These are phyloP conservation scores for Zygothrica quintamaculata DNA, from an alignment of 2,888 invertebrate genomes.

Conservation along the genomic window DNA sequence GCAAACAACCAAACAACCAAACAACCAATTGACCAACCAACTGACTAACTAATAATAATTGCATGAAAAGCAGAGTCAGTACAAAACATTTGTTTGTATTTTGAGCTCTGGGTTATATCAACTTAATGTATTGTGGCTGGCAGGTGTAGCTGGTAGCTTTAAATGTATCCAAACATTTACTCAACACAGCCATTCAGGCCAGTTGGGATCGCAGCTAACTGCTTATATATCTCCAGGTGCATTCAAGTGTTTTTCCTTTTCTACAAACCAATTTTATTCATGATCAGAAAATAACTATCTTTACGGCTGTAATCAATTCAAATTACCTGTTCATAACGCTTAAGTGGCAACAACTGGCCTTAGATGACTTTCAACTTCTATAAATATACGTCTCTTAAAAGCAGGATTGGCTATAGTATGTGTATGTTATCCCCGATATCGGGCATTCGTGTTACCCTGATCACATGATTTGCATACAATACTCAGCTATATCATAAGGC, in stretches of 20 bases:
- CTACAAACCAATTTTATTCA: slow-evolving; percentile 4
- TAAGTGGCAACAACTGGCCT: not conserved
- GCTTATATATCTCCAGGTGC: slow-evolving; percentile 17
- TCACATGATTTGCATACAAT: no score
- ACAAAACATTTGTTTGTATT: slow-evolving; percentile 43
- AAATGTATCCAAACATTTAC: slow-evolving; percentile 14
- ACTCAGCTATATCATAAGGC: no score
- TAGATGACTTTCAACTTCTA: not conserved
- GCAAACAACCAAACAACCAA: no score
- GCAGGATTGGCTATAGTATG: no score
- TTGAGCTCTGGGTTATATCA: slow-evolving; percentile 45
- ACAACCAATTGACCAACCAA: not conserved
- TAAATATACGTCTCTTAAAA: no score
- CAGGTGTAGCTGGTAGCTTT: no score
- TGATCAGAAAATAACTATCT: slow-evolving; percentile 4
- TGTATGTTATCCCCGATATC: no score
- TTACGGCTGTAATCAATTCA: slow-evolving; percentile 30
- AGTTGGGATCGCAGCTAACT: not conserved
- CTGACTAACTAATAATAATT: not conserved
- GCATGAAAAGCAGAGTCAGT: slow-evolving; percentile 57
- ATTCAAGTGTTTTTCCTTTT: slow-evolving; percentile 37
- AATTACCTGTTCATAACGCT: slow-evolving; percentile 6
- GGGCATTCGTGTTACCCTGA: no score
- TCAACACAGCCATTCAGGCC: no score
- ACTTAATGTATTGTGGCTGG: slow-evolving; percentile 47